A percentile compares a stretch with the other conserved stretches of the same genome.
phyloP scores from a whole-genome alignment of 2,888 invertebrate species.

The Alentia gelatinosa region DNA sequence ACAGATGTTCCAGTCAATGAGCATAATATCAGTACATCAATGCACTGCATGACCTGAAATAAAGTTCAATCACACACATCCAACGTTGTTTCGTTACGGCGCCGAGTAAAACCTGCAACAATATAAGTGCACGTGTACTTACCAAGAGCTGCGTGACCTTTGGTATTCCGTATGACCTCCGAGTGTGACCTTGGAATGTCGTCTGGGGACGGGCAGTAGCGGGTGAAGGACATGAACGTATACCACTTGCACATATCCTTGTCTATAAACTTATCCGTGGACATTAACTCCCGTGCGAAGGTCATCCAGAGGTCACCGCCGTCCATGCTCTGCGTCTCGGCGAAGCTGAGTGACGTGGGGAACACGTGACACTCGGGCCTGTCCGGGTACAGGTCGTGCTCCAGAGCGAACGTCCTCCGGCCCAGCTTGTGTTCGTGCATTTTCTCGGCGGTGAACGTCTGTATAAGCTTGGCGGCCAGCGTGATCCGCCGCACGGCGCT shows the following conservation, averaged over 20 bases:
- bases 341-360: constrained; percentile 86
- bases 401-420: constrained; percentile 90
- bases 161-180: constrained; percentile 79
- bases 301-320: constrained; percentile 91
- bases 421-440: constrained; percentile 89
- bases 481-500: constrained; percentile 89
- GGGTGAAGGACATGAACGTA: constrained; percentile 93
- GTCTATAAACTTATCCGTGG: constrained; percentile 81
- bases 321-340: constrained; percentile 87
- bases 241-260: constrained; percentile 88
- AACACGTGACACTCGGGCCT: constrained; percentile 87
- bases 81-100: too few relatives aligned
- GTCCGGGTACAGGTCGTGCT: constrained; percentile 84
- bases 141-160: constrained; percentile 93
- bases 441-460: constrained; percentile 93
- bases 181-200: constrained; percentile 82
- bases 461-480: constrained; percentile 88
- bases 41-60: too few relatives aligned
- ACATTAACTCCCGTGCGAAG: constrained; percentile 92
- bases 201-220: constrained; percentile 78
- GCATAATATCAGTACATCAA: too few relatives aligned
- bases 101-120: too few relatives aligned
- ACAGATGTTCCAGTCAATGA: too few relatives aligned
- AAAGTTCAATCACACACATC: too few relatives aligned
- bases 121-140: constrained; percentile 78